These are phyloP conservation scores for Opisthograptis luteolata DNA, from an alignment of 2,888 invertebrate species.

Conservation along the genomic window DNA sequence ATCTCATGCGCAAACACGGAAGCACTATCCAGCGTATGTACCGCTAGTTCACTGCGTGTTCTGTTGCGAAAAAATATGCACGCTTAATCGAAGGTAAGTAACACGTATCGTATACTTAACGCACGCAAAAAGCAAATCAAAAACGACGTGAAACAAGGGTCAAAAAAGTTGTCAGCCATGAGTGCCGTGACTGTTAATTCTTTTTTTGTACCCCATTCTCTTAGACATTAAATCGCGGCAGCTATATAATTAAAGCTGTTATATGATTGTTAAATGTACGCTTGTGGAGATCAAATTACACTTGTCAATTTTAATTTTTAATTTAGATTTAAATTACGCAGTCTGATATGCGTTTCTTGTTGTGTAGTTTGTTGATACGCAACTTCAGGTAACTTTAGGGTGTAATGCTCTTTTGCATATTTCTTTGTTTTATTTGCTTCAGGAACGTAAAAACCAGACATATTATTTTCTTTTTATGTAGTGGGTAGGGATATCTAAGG, in stretches of 20 bases:
- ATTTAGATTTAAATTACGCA: constrained; percentile 1
- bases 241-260: constrained; percentile 6
- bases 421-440: no score
- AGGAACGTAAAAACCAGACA: no score
- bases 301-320: constrained; percentile 9
- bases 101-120: constrained; percentile 16
- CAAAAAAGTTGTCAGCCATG: constrained; percentile 18
- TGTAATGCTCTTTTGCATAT: no score
- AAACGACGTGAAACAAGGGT: neutral
- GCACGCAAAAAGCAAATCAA: constrained; percentile 8
- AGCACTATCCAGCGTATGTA: constrained; percentile 48
- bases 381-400: neutral
- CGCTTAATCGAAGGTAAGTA: constrained; percentile 32
- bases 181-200: constrained; percentile 7
- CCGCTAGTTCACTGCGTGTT: constrained; percentile 41
- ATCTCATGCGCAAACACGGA: constrained; percentile 52
- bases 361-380: neutral
- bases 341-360: neutral
- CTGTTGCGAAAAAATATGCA: constrained; percentile 38
- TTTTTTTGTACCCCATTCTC: constrained; percentile 11
- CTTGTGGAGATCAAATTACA: constrained; percentile 11
- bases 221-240: constrained; percentile 1
- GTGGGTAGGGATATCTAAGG: no score
- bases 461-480: no score
- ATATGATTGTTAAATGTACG: constrained; percentile 9